Conservation (phyloP, 2,888 invertebrate genomes). For the Bombylius major region DNA sequence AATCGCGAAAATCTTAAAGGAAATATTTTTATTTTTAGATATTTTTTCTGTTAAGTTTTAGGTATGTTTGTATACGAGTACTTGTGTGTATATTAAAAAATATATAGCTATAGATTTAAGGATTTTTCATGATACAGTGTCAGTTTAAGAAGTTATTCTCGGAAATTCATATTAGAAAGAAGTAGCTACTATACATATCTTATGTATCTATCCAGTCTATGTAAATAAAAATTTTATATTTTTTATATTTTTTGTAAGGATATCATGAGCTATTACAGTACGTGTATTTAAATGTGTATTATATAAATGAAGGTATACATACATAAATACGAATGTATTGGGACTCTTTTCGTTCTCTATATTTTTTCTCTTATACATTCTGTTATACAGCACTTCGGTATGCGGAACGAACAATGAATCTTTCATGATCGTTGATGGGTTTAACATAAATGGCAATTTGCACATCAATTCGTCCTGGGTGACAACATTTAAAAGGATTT, state of each 20-base stretch:
- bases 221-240: too few species aligned
- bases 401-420: conserved; percentile 7
- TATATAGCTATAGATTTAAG: not conserved
- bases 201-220: too few species aligned
- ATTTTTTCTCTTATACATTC: not conserved
- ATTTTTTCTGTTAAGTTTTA: too few species aligned
- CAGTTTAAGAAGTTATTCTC: not conserved
- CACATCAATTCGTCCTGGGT: conserved; percentile 10
- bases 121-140: not conserved
- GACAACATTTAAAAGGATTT: conserved; percentile 8
- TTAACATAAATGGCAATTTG: conserved; percentile 13
- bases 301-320: too few species aligned
- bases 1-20: not conserved
- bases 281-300: too few species aligned
- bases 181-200: too few species aligned
- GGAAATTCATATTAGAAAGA: not conserved
- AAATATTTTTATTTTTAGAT: not conserved
- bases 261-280: too few species aligned
- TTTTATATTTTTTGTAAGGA: too few species aligned
- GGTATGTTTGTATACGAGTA: too few species aligned
- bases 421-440: conserved; percentile 10
- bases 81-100: too few species aligned
- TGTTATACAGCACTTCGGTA: not conserved
- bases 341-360: not conserved
- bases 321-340: too few species aligned